Evolutionary conservation across 2,113 vertebrate species (phyloP), one percentile per base, ranked within the genome.

Genomic region (Emydura subglobosa): DNA sequence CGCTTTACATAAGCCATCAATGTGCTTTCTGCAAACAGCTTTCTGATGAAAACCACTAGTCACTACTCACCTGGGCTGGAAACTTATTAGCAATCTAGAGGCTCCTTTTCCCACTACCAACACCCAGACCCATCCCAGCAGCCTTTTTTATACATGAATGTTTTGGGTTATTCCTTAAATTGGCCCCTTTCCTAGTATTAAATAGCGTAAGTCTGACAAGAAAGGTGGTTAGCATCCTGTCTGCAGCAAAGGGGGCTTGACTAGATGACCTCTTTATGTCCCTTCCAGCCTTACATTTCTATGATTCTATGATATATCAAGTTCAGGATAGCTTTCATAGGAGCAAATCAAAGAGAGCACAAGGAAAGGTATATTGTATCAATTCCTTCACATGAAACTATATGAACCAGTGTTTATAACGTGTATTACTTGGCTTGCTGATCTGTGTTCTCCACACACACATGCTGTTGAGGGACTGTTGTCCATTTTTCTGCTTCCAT

Each of bases 401-500:
- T 83, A 74, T 82, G 57, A 93, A 85, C 88, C 89, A 91, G 84
- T 90, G 89, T 88, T 81, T 93, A 88, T 72, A 85, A 95, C 29
- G 1, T 79, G 72, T 78, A 97, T 96, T 99, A 99, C 99, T 99
- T 99, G 98, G 99, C 99, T 98, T 99, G 99, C 80, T 99, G 98
- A 96, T 99, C 99, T 6, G 99, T 99, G 87, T 98, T 99, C 96
- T 99, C 99, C 95, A 99, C 99, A 96, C 99, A 99, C 95, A 99
- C 98, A 50, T 99, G 99, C 97, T 99, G 99, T 87, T 98, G 78
- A 50, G 99, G 99, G 16, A 99, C 99, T 0, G 99, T 99, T 94
- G 99, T 99, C 99, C 99, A 99, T 92, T 98, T 98, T 97, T 99
- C 99, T 1, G 99, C 99, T 97, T 99, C 99, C 98, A 99, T 99